These are phyloP conservation scores for Disparrhopalites patrizii DNA, from an alignment of 2,888 invertebrate species.

Conservation along the genomic window DNA sequence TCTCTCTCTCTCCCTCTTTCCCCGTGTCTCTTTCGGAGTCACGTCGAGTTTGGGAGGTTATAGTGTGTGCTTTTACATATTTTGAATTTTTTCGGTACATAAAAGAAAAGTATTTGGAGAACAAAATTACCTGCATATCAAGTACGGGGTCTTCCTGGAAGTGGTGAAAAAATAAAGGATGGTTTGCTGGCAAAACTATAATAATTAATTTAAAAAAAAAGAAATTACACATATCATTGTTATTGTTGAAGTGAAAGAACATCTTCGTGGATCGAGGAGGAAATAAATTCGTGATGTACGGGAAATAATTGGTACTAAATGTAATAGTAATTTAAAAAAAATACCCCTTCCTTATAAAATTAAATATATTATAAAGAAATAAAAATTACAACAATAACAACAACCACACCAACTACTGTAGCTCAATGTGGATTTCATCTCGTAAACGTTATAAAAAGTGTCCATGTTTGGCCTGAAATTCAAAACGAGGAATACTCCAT, in stretches of 20 bases:
- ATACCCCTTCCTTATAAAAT: neutral
- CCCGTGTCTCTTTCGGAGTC: too few species aligned
- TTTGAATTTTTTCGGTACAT: too few species aligned
- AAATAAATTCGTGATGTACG: neutral
- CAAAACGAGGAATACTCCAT: conserved; percentile 94
- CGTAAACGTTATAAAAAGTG: conserved; percentile 49
- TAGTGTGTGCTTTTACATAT: too few species aligned
- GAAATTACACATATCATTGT: too few species aligned
- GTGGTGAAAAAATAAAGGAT: too few species aligned
- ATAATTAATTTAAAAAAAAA: too few species aligned
- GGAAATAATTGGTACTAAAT: neutral
- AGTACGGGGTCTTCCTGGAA: too few species aligned
- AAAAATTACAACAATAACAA: neutral
- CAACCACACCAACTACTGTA: neutral
- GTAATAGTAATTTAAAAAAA: neutral
- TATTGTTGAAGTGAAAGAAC: too few species aligned
- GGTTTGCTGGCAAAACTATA: too few species aligned
- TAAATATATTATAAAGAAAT: neutral
- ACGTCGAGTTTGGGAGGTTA: too few species aligned
- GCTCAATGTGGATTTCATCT: conserved; percentile 27
- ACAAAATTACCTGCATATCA: too few species aligned
- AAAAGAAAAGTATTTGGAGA: too few species aligned
- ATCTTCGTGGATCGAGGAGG: neutral
- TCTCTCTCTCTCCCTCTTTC: neutral
- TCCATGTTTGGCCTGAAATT: conserved; percentile 94